Evolutionary conservation across 2,797 vertebrate species (phyloP).

Genomic region (Austrolebias charrua): DNA sequence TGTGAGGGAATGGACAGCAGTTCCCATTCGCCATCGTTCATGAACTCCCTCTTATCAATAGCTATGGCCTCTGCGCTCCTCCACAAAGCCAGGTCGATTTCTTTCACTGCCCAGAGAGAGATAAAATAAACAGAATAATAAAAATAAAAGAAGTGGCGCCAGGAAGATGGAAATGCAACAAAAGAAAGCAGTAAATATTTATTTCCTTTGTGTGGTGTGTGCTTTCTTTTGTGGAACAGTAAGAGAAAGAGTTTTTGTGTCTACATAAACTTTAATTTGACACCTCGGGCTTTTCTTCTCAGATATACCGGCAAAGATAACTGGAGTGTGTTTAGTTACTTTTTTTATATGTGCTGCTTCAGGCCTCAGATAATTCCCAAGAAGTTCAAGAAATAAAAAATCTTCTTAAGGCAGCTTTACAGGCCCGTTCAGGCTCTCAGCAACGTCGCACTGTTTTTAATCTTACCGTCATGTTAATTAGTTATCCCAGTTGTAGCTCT

Average conservation of each 20-base stretch:
- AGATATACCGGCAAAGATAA: conserved; percentile 1
- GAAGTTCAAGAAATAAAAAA: neutral
- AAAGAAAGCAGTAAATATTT: neutral
- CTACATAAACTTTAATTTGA: neutral
- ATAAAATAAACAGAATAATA: neutral
- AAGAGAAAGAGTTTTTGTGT: neutral
- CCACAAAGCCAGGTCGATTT: conserved; percentile 85
- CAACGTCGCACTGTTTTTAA: too few relatives aligned
- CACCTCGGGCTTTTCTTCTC: neutral
- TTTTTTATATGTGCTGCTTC: neutral
- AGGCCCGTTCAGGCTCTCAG: too few relatives aligned
- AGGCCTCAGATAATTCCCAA: neutral
- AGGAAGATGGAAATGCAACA: neutral
- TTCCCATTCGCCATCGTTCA: conserved; percentile 89
- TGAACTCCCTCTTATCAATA: conserved; percentile 78
- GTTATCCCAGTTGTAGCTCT: too few relatives aligned
- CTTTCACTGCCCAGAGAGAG: conserved; percentile 76
- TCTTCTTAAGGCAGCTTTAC: neutral
- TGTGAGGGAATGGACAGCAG: conserved; percentile 83
- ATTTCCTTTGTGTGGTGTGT: neutral
- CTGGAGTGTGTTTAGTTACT: neutral
- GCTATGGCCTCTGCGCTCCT: conserved; percentile 80
- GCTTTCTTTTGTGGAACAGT: neutral
- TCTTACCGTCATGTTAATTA: too few relatives aligned
- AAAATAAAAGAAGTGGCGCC: neutral